phyloP scores from a whole-genome alignment of 2,888 invertebrate species.

The Eupithecia inturbata region DNA sequence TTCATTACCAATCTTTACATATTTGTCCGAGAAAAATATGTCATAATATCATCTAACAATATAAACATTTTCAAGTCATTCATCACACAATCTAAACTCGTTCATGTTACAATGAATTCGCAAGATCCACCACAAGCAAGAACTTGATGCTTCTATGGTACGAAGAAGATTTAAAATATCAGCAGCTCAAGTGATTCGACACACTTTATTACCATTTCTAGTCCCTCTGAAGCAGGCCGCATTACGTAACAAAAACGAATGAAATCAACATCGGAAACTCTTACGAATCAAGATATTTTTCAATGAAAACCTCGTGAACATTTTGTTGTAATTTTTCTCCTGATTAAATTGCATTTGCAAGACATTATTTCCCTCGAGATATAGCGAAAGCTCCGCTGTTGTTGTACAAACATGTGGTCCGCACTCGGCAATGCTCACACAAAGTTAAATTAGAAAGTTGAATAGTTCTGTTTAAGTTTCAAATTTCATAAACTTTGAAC shows the following conservation, averaged over 20 bases:
- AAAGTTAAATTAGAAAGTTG: constrained; percentile 50
- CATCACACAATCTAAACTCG: no score
- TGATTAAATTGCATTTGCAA: constrained; percentile 41
- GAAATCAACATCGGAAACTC: neutral
- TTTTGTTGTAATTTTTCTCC: constrained; percentile 30
- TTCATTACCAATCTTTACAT: no score
- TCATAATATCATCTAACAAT: no score
- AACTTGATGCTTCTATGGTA: neutral
- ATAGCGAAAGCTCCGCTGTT: constrained; percentile 38
- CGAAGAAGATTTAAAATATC: neutral
- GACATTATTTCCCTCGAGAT: constrained; percentile 47
- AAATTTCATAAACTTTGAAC: constrained; percentile 30
- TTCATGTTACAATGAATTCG: no score
- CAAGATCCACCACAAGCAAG: neutral
- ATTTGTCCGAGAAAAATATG: no score
- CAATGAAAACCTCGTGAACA: constrained; percentile 8
- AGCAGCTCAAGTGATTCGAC: neutral
- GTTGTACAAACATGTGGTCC: constrained; percentile 46
- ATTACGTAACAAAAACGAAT: neutral
- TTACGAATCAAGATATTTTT: constrained; percentile 8
- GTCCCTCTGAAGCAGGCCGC: neutral
- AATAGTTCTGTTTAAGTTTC: constrained; percentile 43
- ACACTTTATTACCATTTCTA: neutral
- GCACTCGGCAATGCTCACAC: constrained; percentile 39
- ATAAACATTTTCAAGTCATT: neutral